Conservation (phyloP, 2,797 vertebrate species). For the Orestias chungarensis region DNA sequence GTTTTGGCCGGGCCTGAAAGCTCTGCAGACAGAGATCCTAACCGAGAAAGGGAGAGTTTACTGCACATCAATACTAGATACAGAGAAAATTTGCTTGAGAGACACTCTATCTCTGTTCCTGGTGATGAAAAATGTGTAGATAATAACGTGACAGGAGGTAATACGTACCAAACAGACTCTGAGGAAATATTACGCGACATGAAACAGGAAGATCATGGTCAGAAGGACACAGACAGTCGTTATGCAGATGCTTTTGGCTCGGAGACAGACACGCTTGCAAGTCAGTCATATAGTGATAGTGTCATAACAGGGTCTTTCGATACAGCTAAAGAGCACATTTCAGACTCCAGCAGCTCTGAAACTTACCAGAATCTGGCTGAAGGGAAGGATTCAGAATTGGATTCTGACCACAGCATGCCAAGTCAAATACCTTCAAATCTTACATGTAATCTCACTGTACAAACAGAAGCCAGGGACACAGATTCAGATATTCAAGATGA, state of each 20-base stretch:
- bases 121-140: slow-evolving; percentile 14
- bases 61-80: slow-evolving; percentile 18
- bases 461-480: slow-evolving; percentile 6
- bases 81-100: slow-evolving; percentile 14
- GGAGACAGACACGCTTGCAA: slow-evolving; percentile 35
- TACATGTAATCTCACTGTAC: slow-evolving; percentile 15
- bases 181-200: slow-evolving; percentile 9
- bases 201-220: slow-evolving; percentile 13
- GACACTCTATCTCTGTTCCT: not conserved
- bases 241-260: slow-evolving; percentile 29
- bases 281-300: slow-evolving; percentile 63
- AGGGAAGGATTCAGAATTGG: slow-evolving; percentile 19
- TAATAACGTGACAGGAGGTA: slow-evolving; percentile 9
- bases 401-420: slow-evolving; percentile 23
- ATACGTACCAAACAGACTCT: not conserved
- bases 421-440: slow-evolving; percentile 23
- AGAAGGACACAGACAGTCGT: slow-evolving; percentile 19
- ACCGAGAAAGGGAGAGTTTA: slow-evolving; percentile 29
- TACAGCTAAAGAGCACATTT: slow-evolving; percentile 70
- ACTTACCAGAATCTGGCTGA: slow-evolving; percentile 43
- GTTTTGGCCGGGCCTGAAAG: slow-evolving; percentile 62
- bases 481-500: slow-evolving; percentile 36
- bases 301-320: slow-evolving; percentile 61
- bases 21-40: slow-evolving; percentile 9
- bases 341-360: slow-evolving; percentile 67